Percentiles rank a stretch among this genome's conserved stretches.
Evolutionary conservation across 1,140 invertebrate species (phyloP).

Genomic region (Tyrophagus putrescentiae): DNA sequence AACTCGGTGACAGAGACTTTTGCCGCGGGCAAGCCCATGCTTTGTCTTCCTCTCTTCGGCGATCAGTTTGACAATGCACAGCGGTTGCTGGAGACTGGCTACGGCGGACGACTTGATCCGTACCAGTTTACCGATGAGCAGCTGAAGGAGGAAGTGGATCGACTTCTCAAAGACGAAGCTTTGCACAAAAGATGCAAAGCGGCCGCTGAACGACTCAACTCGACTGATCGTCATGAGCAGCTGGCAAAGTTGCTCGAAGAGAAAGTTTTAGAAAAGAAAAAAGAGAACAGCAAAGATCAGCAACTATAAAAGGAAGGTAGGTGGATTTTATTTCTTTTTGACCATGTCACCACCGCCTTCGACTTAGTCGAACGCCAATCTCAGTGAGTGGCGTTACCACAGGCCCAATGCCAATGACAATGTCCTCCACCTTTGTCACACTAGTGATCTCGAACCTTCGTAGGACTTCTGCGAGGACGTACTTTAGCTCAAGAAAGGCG

Average conservation of each 20-base stretch:
- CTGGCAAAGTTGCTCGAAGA: conserved; percentile 2
- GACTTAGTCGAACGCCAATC: too few species aligned
- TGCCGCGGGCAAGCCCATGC: conserved; percentile 13
- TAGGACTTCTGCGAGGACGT: too few species aligned
- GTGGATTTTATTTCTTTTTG: too few species aligned
- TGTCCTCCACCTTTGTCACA: too few species aligned
- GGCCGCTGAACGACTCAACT: background rate
- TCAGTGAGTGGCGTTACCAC: too few species aligned
- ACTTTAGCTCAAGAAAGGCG: too few species aligned
- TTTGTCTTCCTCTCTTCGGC: conserved; percentile 17
- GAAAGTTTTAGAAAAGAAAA: too few species aligned
- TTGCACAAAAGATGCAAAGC: conserved; percentile 1
- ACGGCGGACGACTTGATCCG: conserved; percentile 12
- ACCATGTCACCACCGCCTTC: too few species aligned
- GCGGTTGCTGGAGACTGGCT: conserved; percentile 10
- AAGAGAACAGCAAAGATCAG: too few species aligned
- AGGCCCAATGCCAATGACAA: too few species aligned
- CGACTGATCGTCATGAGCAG: background rate
- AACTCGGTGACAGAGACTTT: conserved; percentile 20
- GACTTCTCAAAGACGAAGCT: conserved; percentile 13
- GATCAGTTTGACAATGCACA: conserved; percentile 17
- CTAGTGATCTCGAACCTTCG: too few species aligned
- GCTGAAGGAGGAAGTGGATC: conserved; percentile 15
- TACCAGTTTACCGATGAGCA: conserved; percentile 19
- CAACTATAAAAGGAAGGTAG: too few species aligned